Conservation (phyloP, 2,113 vertebrate species). For the Pedionomus torquatus region DNA sequence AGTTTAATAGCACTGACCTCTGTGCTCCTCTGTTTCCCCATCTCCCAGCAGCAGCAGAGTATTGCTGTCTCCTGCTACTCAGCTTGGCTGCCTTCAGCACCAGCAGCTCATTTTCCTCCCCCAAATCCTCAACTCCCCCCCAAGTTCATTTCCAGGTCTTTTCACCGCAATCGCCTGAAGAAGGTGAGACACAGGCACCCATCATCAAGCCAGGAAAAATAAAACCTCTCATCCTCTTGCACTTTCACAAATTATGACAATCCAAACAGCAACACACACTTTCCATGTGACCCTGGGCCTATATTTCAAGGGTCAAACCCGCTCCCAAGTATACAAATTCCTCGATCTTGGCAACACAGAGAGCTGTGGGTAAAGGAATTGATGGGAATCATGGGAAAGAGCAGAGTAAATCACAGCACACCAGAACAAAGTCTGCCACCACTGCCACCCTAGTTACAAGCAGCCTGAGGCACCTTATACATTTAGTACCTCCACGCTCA, state of each 20-base stretch:
- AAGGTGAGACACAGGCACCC: background rate
- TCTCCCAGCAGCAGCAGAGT: background rate
- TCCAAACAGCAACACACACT: background rate
- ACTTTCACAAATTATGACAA: background rate
- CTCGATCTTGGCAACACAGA: background rate
- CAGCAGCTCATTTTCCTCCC: background rate
- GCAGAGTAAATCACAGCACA: background rate
- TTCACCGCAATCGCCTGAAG: background rate
- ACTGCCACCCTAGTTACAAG: background rate
- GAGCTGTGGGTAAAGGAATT: background rate
- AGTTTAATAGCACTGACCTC: conserved; percentile 43
- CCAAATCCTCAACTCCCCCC: background rate
- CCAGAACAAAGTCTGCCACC: background rate
- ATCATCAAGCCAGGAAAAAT: background rate
- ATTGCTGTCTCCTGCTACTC: background rate
- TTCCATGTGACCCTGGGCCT: background rate
- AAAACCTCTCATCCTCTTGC: background rate
- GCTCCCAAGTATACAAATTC: background rate
- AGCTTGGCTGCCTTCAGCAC: background rate
- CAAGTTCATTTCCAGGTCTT: conserved; percentile 2
- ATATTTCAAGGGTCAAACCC: background rate
- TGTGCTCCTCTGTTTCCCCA: background rate
- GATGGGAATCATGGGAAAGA: background rate
- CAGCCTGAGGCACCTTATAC: background rate
- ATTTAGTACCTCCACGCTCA: background rate